Percentiles rank a stretch among this genome's conserved stretches.
Evolutionary conservation across 2,797 vertebrate species (phyloP).

Genomic region (Pagetopsis macropterus): DNA sequence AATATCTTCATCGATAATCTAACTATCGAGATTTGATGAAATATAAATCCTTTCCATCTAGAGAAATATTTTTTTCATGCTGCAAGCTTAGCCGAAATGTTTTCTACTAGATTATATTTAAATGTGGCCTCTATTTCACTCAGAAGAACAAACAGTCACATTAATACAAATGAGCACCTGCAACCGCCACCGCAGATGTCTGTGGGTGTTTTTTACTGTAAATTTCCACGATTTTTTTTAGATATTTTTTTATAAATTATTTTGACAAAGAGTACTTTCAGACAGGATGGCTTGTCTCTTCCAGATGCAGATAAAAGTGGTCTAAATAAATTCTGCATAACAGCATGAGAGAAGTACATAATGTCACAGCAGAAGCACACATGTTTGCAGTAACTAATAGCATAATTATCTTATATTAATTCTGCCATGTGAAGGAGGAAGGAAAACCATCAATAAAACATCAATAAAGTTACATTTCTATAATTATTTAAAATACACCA

Average conservation of each 20-base stretch:
- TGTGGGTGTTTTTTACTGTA: constrained; percentile 71
- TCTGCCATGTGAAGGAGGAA: background rate
- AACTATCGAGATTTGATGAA: background rate
- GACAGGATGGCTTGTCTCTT: constrained; percentile 61
- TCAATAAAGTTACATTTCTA: background rate
- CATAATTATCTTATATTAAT: background rate
- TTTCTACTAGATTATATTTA: constrained; percentile 69
- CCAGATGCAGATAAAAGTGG: constrained; percentile 57
- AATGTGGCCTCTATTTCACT: constrained; percentile 49
- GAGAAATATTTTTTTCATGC: constrained; percentile 10
- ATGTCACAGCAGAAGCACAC: background rate
- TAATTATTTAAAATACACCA: constrained; percentile 1
- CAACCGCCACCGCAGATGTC: constrained; percentile 79
- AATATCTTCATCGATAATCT: background rate
- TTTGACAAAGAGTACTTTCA: constrained; percentile 74
- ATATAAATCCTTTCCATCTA: background rate
- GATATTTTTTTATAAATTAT: constrained; percentile 80
- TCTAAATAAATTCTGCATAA: constrained; percentile 50
- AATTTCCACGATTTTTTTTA: constrained; percentile 73
- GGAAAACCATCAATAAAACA: background rate
- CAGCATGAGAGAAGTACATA: constrained; percentile 1
- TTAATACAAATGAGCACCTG: constrained; percentile 86
- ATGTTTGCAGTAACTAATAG: background rate
- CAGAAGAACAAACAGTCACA: constrained; percentile 67
- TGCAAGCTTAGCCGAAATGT: constrained; percentile 17